A percentile compares a stretch with the other conserved stretches of the same genome.
Evolutionary conservation across 2,797 vertebrate genomes (phyloP).

Genomic region (Sebastolobus altivelis): DNA sequence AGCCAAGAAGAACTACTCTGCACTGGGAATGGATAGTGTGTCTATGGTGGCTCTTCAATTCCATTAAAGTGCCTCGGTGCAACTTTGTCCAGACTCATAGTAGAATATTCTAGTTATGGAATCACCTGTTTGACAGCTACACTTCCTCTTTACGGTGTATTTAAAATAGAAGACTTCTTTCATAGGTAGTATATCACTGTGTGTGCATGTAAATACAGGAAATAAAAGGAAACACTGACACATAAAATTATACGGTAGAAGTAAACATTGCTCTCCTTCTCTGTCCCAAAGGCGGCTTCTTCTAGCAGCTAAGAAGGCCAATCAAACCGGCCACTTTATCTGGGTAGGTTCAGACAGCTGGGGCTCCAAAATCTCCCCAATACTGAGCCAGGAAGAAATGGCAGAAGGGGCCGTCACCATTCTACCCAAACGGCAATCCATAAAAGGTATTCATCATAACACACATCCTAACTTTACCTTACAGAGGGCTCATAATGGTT

Average conservation of each 20-base stretch:
- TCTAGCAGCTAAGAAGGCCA: slow-evolving; percentile 92
- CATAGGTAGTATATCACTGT: background rate
- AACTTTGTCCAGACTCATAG: slow-evolving; percentile 35
- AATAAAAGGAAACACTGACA: background rate
- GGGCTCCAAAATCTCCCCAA: slow-evolving; percentile 94
- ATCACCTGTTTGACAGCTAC: slow-evolving; percentile 6
- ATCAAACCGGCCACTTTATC: slow-evolving; percentile 96
- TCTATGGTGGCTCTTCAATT: slow-evolving; percentile 39
- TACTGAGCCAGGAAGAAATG: slow-evolving; percentile 94
- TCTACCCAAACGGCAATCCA: slow-evolving; percentile 92
- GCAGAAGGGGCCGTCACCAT: slow-evolving; percentile 95
- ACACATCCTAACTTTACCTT: background rate
- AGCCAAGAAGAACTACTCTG: slow-evolving; percentile 23
- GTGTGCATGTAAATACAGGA: slow-evolving; percentile 5
- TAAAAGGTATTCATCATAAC: slow-evolving; percentile 86
- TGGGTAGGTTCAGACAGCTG: slow-evolving; percentile 98
- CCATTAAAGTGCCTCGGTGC: slow-evolving; percentile 15
- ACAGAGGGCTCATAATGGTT: background rate
- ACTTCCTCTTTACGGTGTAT: slow-evolving; percentile 17
- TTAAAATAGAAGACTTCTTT: background rate
- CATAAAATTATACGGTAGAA: background rate
- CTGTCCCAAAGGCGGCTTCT: slow-evolving; percentile 88
- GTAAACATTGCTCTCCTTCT: slow-evolving; percentile 22
- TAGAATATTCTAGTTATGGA: slow-evolving; percentile 17
- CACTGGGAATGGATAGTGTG: slow-evolving; percentile 17